A percentile compares a stretch with the other conserved stretches of the same genome.
Evolutionary conservation across 1,140 invertebrate species (phyloP).

Genomic region (Eumaeus atala): DNA sequence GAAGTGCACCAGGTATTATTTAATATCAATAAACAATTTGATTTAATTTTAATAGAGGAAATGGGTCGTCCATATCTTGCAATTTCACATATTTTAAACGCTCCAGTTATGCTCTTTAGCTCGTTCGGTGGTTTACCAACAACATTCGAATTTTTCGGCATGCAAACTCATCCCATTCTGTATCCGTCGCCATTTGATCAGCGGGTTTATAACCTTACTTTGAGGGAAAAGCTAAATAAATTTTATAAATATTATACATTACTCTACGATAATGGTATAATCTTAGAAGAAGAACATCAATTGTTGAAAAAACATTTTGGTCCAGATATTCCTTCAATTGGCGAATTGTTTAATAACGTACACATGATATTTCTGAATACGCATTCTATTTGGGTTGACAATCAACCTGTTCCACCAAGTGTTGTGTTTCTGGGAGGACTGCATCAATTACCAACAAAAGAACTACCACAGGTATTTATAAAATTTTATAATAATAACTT

Average conservation of each 20-base stretch:
- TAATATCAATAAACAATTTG: slow-evolving; percentile 5
- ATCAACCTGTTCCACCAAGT: slow-evolving; percentile 9
- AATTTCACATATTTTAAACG: slow-evolving; percentile 19
- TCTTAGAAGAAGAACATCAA: not conserved
- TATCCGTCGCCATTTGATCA: slow-evolving; percentile 12
- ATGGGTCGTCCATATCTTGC: not conserved
- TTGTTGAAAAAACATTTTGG: slow-evolving; percentile 7
- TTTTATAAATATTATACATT: not conserved
- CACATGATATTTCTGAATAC: slow-evolving; percentile 5
- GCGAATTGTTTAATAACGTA: slow-evolving; percentile 10
- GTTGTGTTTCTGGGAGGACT: slow-evolving; percentile 14
- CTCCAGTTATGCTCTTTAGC: slow-evolving; percentile 21
- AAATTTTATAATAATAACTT: too few relatives aligned
- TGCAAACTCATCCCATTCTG: slow-evolving; percentile 21
- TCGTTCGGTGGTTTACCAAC: slow-evolving; percentile 14
- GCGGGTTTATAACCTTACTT: slow-evolving; percentile 15
- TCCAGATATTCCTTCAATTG: not conserved
- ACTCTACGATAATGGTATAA: not conserved
- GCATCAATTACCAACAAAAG: slow-evolving; percentile 2
- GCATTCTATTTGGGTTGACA: slow-evolving; percentile 13
- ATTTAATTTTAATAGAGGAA: slow-evolving; percentile 13
- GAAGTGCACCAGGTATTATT: slow-evolving; percentile 9
- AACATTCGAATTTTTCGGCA: slow-evolving; percentile 16
- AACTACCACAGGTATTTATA: slow-evolving; percentile 3
- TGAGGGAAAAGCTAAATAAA: slow-evolving; percentile 12